Evolutionary conservation across 1,140 invertebrate genomes (phyloP), one percentile per base, ranked within the genome.

Genomic region (Sitodiplosis mosellana): DNA sequence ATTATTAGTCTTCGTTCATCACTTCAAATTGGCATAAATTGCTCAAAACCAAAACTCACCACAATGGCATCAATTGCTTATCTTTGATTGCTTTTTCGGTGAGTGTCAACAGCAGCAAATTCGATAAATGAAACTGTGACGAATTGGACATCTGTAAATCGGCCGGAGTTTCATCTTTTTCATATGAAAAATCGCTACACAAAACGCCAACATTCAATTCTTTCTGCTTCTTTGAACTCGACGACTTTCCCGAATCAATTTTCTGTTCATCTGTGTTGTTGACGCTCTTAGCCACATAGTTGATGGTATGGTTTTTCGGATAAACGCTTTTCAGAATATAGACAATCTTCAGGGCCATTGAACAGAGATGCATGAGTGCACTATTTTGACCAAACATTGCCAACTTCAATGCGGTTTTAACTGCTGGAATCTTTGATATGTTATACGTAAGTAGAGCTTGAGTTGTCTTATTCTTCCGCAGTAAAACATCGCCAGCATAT

Each of bases 391-490:
- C 81, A 53, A 75, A 71, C 42, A 75, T 73, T 47, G 83, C 80
- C 55, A 87, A 72, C 61, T 82, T 81, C 17, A 83, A 68, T 14
- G 83, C 76, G 49, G 78, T 73, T 52, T 81, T 80, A 41, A 81
- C 67, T 46, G 81, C 69, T 52, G 73, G 60, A 41, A 43, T 43
- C 17, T 43, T 77, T 1, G 81, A 78, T 48, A 82, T 66, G 63
- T 79, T 79, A 59, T 83, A 86, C 2, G 84, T 68, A 48, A 76
- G 66, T 49, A 81, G 67, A 1, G 82, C 81, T 57, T 74, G 74
- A 40, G 74, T 67, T 54, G 78, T 77, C 47, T 76, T 69, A 36
- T 75, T 72, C 46, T 74, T 72, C 4, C 70, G 65, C 45, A 87
- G 63, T 52, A 80, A 67, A 54, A 77, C 69, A 63, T 85, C 81